These are phyloP conservation scores for Drosophila erecta DNA, from an alignment of 1,140 invertebrate species.

Conservation along the genomic window DNA sequence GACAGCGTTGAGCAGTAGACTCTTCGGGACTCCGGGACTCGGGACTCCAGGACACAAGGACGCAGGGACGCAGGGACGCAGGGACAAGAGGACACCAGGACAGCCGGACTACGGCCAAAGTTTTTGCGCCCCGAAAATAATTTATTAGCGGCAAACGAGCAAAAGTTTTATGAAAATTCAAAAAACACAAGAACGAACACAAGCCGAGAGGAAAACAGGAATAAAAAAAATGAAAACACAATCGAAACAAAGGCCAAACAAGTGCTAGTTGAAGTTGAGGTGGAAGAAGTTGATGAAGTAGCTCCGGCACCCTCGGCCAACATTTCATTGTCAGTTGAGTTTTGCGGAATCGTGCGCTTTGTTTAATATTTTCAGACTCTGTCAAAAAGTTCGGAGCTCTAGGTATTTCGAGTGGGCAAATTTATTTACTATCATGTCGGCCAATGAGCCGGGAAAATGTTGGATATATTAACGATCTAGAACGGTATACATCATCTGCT, in stretches of 20 bases:
- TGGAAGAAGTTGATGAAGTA: slow-evolving; percentile 40
- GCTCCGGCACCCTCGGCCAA: slow-evolving; percentile 27
- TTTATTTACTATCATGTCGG: slow-evolving; percentile 61
- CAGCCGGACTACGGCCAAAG: slow-evolving; percentile 26
- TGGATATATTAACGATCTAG: background rate
- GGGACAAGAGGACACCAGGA: slow-evolving; percentile 6
- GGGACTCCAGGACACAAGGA: background rate
- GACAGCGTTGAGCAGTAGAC: slow-evolving; percentile 59
- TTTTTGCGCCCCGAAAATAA: slow-evolving; percentile 68
- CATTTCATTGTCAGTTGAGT: slow-evolving; percentile 63
- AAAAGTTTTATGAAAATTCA: slow-evolving; percentile 81
- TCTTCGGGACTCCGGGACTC: background rate
- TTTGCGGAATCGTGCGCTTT: slow-evolving; percentile 50
- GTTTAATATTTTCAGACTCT: slow-evolving; percentile 70
- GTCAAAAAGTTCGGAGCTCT: slow-evolving; percentile 50
- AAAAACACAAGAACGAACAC: slow-evolving; percentile 43
- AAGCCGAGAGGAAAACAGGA: background rate
- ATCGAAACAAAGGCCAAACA: slow-evolving; percentile 49
- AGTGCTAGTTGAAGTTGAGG: slow-evolving; percentile 39
- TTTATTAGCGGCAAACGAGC: slow-evolving; percentile 81
- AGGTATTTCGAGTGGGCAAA: slow-evolving; percentile 36
- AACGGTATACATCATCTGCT: background rate
- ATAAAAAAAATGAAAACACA: slow-evolving; percentile 19
- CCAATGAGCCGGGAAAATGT: slow-evolving; percentile 8
- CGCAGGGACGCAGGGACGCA: slow-evolving; percentile 10